Evolutionary conservation across 2,797 vertebrate genomes (phyloP), one percentile per base, ranked within the genome.

Genomic region (Heliangelus exortis): DNA sequence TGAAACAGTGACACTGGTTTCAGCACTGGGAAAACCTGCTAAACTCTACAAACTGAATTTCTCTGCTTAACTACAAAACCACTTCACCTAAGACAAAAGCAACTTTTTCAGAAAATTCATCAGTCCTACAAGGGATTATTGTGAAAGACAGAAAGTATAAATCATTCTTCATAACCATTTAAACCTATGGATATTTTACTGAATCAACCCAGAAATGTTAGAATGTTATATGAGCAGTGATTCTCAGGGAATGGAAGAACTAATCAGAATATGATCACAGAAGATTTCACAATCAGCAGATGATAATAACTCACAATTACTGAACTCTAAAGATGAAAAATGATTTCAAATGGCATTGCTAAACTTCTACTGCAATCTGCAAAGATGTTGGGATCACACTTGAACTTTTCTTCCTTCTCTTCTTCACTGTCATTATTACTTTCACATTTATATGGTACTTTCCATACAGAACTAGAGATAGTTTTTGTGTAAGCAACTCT

Each of bases 241-340:
- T 74, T 66, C 16, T 3, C 2, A 0, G 51, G 71, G 78, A 93
- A 25, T 68, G 33, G 54, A 88, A 74, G 47, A 90, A 50, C 48
- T 95, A 76, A 90, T 78, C 83, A 92, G 77, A 84, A 69, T 73
- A 80, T 9, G 33, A 91, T 87, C 73, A 73, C 6, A 9, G 14
- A 51, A 91, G 85, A 91, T 91, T 84, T 88, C 71, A 82, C 25
- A 68, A 91, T 93, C 73, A 93, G 21, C n/a, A 62, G 43, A 88
- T 8, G 66, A 81, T 82, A 95, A 68, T 5, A 48, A 84, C 67
- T 74, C 25, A 71, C 57, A 83, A 74, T 29, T 50, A 15, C 20
- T 76, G 68, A 82, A 66, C 90, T 92, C 69, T 84, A 92, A 93
- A 45, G 59, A 76, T 9, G 10, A 28, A 73, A 81, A 81, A 51